phyloP scores from a whole-genome alignment of 2,888 invertebrate genomes.

The Myopa testacea region DNA sequence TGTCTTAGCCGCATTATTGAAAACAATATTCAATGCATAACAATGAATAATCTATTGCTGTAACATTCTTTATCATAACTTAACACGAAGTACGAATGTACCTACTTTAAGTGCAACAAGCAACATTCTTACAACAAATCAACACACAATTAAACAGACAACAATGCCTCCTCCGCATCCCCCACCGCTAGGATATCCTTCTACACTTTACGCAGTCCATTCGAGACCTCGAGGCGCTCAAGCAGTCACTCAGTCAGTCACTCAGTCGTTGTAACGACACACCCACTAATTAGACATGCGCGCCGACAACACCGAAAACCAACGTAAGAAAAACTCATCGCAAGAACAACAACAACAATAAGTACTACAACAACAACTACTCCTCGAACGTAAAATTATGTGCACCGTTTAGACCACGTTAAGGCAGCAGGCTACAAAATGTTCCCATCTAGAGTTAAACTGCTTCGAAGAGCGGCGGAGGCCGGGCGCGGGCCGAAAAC shows the following conservation, averaged over 20 bases:
- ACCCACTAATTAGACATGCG: constrained; percentile 49
- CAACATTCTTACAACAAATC: constrained; percentile 24
- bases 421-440: not conserved
- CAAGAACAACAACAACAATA: constrained; percentile 18
- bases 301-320: constrained; percentile 41
- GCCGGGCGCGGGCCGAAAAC: not conserved
- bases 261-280: constrained; percentile 44
- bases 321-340: not conserved
- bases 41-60: not conserved
- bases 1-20: too few relatives aligned
- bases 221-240: not conserved
- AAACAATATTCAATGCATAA: too few relatives aligned
- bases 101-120: constrained; percentile 6
- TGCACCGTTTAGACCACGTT: constrained; percentile 29
- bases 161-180: constrained; percentile 11
- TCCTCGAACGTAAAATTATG: constrained; percentile 23
- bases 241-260: not conserved
- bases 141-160: constrained; percentile 29
- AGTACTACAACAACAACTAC: constrained; percentile 7
- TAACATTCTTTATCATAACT: not conserved
- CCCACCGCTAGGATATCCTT: not conserved
- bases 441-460: not conserved
- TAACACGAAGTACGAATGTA: not conserved
- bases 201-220: not conserved
- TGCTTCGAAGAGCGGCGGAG: not conserved